These are phyloP conservation scores for Corydoras maculifer DNA, from an alignment of 2,113 vertebrate genomes.

Conservation along the genomic window DNA sequence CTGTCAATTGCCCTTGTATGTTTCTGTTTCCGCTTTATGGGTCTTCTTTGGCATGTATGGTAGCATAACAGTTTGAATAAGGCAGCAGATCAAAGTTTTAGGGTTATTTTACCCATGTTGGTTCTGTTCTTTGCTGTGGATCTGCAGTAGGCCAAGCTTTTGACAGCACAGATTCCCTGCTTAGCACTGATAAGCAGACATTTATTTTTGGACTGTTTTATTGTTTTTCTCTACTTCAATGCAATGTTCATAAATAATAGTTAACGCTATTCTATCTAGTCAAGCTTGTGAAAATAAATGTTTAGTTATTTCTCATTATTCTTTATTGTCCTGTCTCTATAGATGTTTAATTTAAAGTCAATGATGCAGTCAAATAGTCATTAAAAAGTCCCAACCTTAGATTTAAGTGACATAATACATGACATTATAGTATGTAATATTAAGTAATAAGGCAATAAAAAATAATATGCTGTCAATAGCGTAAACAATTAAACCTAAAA, in stretches of 20 bases:
- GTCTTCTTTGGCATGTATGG: not conserved
- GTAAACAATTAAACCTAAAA: no score
- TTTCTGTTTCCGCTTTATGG: slow-evolving; percentile 11
- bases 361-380: no score
- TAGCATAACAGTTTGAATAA: slow-evolving; percentile 7
- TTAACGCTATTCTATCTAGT: not conserved
- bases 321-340: not conserved
- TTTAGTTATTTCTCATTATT: not conserved
- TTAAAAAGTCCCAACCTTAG: no score
- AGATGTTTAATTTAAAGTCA: no score
- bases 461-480: no score
- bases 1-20: slow-evolving; percentile 5
- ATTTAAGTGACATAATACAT: no score
- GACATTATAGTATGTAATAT: no score
- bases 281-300: not conserved
- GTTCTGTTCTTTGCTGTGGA: slow-evolving; percentile 24
- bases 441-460: no score
- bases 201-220: not conserved
- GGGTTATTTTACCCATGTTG: slow-evolving; percentile 31
- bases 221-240: no score
- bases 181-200: not conserved
- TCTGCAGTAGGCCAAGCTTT: not conserved
- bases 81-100: slow-evolving; percentile 33
- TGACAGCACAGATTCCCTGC: not conserved
- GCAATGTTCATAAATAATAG: not conserved